phyloP scores from a whole-genome alignment of 2,797 vertebrate genomes.

The Melopsittacus undulatus region DNA sequence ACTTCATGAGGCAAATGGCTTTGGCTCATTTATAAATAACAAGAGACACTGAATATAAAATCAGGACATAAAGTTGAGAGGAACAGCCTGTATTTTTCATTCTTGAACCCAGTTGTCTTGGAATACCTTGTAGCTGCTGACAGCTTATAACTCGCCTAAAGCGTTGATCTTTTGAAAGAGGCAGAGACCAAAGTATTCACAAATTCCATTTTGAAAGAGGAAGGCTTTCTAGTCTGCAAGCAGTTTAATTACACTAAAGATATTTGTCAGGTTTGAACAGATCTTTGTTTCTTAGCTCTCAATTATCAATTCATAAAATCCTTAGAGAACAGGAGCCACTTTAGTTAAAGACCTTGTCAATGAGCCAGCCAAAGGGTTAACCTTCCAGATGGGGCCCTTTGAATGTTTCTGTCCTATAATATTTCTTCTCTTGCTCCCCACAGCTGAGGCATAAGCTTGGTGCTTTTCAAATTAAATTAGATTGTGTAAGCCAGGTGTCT shows the following conservation, averaged over 20 bases:
- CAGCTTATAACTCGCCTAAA: neutral
- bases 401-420: slow-evolving; percentile 69
- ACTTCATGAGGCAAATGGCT: slow-evolving; percentile 18
- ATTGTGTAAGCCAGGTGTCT: slow-evolving; percentile 77
- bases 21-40: neutral
- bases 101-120: neutral
- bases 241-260: slow-evolving; percentile 64
- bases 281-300: slow-evolving; percentile 55
- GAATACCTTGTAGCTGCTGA: neutral
- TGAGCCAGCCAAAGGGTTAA: slow-evolving; percentile 76
- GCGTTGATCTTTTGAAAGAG: slow-evolving; percentile 20
- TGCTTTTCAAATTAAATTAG: slow-evolving; percentile 80
- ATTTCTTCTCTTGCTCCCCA: slow-evolving; percentile 75
- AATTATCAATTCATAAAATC: slow-evolving; percentile 68
- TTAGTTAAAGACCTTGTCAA: slow-evolving; percentile 72
- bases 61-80: neutral
- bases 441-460: slow-evolving; percentile 75
- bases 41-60: neutral
- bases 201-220: neutral
- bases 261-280: slow-evolving; percentile 54
- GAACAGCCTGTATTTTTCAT: neutral
- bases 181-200: neutral
- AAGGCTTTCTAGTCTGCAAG: slow-evolving; percentile 43
- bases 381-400: slow-evolving; percentile 75
- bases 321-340: slow-evolving; percentile 56